Percentiles rank a stretch among this genome's conserved stretches.
These are phyloP conservation scores for Callionymus lyra DNA, from an alignment of 2,113 vertebrate species.

Conservation along the genomic window DNA sequence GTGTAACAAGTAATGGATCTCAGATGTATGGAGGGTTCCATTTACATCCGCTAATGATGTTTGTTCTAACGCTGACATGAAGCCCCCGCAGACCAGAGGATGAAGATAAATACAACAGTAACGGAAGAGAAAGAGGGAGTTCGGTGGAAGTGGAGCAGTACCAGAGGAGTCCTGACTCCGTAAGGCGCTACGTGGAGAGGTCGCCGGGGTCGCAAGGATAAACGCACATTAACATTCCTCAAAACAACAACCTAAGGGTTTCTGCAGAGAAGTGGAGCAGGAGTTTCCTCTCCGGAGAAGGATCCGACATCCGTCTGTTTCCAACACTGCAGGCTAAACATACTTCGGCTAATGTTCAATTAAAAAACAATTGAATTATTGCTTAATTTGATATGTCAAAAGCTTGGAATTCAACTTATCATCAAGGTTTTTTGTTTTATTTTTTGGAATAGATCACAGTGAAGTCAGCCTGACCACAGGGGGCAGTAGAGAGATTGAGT, in stretches of 20 bases:
- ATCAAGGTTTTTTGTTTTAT: no score
- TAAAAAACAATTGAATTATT: no score
- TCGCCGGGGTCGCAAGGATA: constrained; percentile 37
- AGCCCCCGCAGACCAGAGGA: constrained; percentile 14
- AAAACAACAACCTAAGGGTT: constrained; percentile 54
- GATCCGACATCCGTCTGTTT: constrained; percentile 43
- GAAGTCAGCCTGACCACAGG: no score
- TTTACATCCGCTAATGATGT: constrained; percentile 40
- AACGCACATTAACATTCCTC: constrained; percentile 60
- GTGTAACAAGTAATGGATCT: constrained; percentile 34
- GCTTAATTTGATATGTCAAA: no score
- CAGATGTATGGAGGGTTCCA: constrained; percentile 30
- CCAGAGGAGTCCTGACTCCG: no score
- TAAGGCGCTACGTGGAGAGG: constrained; percentile 16
- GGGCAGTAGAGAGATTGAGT: no score
- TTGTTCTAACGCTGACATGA: constrained; percentile 37
- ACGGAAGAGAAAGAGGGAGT: constrained; percentile 15
- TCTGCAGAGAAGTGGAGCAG: constrained; percentile 55
- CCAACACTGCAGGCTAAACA: constrained; percentile 11
- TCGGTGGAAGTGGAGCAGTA: no score
- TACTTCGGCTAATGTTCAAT: no score
- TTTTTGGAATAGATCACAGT: no score
- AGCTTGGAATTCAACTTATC: no score
- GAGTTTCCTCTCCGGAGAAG: constrained; percentile 48
- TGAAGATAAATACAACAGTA: constrained; percentile 26